Evolutionary conservation across 2,797 vertebrate species (phyloP), one percentile per base, ranked within the genome.

Genomic region (Eulemur mongoz): DNA sequence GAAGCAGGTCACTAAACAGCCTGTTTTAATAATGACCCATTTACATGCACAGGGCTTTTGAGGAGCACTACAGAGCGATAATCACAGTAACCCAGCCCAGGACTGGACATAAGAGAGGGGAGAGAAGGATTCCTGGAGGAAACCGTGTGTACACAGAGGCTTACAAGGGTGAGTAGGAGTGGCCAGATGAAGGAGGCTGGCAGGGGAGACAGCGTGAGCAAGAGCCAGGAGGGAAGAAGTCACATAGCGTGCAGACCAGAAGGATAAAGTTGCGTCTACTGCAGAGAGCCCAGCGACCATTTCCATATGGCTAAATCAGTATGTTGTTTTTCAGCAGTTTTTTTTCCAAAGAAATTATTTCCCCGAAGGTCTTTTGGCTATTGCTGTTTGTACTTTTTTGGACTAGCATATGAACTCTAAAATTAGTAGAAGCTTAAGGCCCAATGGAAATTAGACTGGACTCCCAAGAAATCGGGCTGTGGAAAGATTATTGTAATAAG

Each of bases 41-140:
- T 7, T 2, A 38, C 3, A 38, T 0, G 13, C 45, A 32, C 20
- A 1, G 1, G 38, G 9, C 32, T 3, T 57, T 48, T 48, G 40
- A 69, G 54, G 54, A 57, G 25, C 57, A 61, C 6, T 6, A 0
- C 2, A 14, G 48, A 54, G 40, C 12, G 4, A 9, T 78, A 78
- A 75, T 75, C 54, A 50, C 0, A 27, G 38, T 3, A 7, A 17
- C 30, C n/a, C 23, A 45, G 25, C 12, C 9, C 32, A 54, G 43
- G 40, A 32, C 61, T 10, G 2, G 54, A 45, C n/a, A 78, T 50
- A 11, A 84, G 20, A 82, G 14, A 73, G 11, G 48, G 4, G 30
- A 25, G 22, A 43, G 35, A 67, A 67, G 11, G 4, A 59, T 93
- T 93, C 94, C 45, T 59, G 52, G 65, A 88, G 54, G 73, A 87